phyloP scores from a whole-genome alignment of 1,140 invertebrate genomes.

The Drosophila arawakana region DNA sequence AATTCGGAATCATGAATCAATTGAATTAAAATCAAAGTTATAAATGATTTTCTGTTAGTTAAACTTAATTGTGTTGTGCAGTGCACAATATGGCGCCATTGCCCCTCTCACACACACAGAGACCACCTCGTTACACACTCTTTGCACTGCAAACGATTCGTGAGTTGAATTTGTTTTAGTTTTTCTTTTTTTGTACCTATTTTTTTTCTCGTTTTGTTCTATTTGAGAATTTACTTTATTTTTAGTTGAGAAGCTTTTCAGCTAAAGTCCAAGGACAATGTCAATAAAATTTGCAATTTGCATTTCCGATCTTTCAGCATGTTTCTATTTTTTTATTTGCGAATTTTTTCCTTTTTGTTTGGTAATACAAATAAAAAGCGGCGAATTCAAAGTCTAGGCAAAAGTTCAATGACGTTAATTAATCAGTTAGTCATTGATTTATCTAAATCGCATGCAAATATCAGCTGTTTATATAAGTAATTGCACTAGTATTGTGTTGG shows the following conservation, averaged over 20 bases:
- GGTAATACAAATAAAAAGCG: constrained; percentile 29
- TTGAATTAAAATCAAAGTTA: constrained; percentile 5
- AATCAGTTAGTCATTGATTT: constrained; percentile 70
- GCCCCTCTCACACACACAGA: constrained; percentile 16
- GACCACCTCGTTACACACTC: constrained; percentile 17
- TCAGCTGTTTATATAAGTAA: constrained; percentile 61
- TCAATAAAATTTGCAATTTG: constrained; percentile 57
- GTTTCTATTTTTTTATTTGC: background rate
- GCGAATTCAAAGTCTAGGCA: constrained; percentile 70
- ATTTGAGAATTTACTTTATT: constrained; percentile 73
- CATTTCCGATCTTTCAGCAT: constrained; percentile 64
- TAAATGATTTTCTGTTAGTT: background rate
- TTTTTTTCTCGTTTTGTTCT: constrained; percentile 40
- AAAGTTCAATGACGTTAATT: constrained; percentile 79
- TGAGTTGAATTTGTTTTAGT: constrained; percentile 29
- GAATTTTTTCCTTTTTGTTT: constrained; percentile 30
- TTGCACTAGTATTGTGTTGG: background rate
- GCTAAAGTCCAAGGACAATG: constrained; percentile 77
- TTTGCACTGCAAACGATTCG: constrained; percentile 37
- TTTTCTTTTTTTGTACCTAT: constrained; percentile 16
- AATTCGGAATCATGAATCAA: constrained; percentile 18
- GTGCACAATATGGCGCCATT: constrained; percentile 19
- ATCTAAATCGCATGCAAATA: constrained; percentile 32
- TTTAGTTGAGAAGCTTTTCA: constrained; percentile 76
- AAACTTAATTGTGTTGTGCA: constrained; percentile 20